phyloP scores from a whole-genome alignment of 2,888 invertebrate species.

The Drosophila borealis region DNA sequence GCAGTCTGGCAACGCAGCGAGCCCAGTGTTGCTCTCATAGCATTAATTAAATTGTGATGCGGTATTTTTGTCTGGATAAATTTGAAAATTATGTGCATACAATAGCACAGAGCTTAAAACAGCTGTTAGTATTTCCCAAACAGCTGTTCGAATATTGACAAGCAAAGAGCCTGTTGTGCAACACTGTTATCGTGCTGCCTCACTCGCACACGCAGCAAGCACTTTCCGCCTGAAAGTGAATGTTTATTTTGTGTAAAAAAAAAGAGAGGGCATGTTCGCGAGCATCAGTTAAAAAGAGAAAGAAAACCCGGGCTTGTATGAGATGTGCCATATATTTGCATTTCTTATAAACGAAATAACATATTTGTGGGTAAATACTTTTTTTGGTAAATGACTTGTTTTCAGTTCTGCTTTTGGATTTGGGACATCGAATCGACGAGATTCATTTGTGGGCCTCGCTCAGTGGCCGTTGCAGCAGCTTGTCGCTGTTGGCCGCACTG shows the following conservation, averaged over 20 bases:
- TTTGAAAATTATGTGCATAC: too few relatives aligned
- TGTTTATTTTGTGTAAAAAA: constrained; percentile 1
- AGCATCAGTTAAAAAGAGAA: constrained; percentile 1
- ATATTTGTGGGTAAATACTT: background rate
- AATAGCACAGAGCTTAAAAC: background rate
- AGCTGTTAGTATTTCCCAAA: constrained; percentile 3
- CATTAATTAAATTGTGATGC: background rate
- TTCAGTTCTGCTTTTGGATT: background rate
- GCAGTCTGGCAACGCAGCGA: background rate
- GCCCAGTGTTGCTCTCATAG: background rate
- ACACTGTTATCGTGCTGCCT: background rate
- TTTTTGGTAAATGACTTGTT: background rate
- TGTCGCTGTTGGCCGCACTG: constrained; percentile 43
- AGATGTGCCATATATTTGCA: too few relatives aligned
- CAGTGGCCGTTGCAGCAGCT: constrained; percentile 14
- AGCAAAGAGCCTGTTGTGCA: background rate
- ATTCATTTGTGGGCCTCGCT: background rate
- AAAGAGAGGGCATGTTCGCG: constrained; percentile 1
- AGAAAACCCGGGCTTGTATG: background rate
- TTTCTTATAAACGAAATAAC: background rate
- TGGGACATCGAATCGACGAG: background rate
- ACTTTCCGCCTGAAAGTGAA: too few relatives aligned
- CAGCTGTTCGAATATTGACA: constrained; percentile 3
- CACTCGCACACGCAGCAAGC: background rate
- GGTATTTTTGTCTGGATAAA: background rate